Conservation (phyloP, 2,888 invertebrate species). For the Dryomyza anilis region DNA sequence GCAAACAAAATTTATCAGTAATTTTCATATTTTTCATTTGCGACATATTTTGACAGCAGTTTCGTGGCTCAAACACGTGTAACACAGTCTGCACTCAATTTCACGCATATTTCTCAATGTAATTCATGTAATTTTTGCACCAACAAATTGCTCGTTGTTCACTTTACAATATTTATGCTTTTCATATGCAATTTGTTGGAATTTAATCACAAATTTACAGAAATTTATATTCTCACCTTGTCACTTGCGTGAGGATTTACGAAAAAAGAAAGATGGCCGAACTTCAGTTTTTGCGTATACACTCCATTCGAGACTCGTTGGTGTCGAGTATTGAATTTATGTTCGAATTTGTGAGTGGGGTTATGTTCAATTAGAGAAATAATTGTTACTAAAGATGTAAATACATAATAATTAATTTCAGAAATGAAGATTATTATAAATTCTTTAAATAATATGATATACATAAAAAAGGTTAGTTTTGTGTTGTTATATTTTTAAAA, state of each 20-base stretch:
- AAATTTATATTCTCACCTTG: constrained; percentile 50
- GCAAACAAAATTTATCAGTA: constrained; percentile 31
- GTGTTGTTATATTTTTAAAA: too few relatives aligned
- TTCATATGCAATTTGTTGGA: background rate
- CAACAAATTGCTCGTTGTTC: too few relatives aligned
- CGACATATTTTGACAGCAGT: background rate
- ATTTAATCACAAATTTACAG: constrained; percentile 21
- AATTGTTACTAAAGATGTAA: too few relatives aligned
- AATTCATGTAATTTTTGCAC: background rate
- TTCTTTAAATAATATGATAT: too few relatives aligned
- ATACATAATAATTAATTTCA: too few relatives aligned
- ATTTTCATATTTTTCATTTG: constrained; percentile 20
- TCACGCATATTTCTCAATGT: background rate
- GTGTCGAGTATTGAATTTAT: background rate
- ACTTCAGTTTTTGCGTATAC: constrained; percentile 24
- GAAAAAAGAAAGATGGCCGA: constrained; percentile 57
- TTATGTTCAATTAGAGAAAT: background rate
- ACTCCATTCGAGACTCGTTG: constrained; percentile 29
- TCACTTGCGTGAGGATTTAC: constrained; percentile 53
- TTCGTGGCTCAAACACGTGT: constrained; percentile 50
- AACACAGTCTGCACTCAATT: constrained; percentile 3
- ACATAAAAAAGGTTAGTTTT: too few relatives aligned
- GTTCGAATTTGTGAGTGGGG: background rate
- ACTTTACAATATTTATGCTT: background rate
- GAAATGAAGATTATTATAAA: too few relatives aligned